phyloP scores from a whole-genome alignment of 2,113 vertebrate species.

The Pelmatolapia mariae region DNA sequence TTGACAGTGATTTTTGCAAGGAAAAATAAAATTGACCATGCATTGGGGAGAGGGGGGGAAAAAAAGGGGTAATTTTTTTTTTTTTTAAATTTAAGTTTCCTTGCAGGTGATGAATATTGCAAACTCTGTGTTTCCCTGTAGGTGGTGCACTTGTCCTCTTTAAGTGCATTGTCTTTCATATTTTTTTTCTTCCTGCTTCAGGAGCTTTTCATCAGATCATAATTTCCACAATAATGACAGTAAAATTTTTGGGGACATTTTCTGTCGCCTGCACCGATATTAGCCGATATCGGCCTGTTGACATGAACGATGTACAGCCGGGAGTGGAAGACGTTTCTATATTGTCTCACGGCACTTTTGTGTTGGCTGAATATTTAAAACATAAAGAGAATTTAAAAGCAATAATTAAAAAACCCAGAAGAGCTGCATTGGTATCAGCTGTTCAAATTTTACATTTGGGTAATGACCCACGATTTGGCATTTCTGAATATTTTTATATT shows the following conservation, averaged over 20 bases:
- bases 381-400: neutral
- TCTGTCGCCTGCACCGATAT: neutral
- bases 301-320: neutral
- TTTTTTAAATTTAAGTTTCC: neutral
- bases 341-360: neutral
- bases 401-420: accelerated
- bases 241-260: neutral
- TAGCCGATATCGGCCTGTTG: neutral
- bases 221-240: neutral
- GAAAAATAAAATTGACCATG: neutral
- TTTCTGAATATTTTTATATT: neutral
- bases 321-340: neutral
- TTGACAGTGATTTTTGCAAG: too few species aligned
- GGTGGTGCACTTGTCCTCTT: neutral
- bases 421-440: accelerated
- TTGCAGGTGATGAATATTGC: neutral
- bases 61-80: too few species aligned
- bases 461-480: neutral
- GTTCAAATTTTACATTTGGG: neutral
- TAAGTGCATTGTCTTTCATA: neutral
- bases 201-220: neutral
- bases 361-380: neutral
- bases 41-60: neutral
- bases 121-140: neutral
- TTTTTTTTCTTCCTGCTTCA: neutral